Percentiles rank a stretch among this genome's conserved stretches.
Conservation (phyloP, 2,797 vertebrate genomes). For the Clarias platycephalus region DNA sequence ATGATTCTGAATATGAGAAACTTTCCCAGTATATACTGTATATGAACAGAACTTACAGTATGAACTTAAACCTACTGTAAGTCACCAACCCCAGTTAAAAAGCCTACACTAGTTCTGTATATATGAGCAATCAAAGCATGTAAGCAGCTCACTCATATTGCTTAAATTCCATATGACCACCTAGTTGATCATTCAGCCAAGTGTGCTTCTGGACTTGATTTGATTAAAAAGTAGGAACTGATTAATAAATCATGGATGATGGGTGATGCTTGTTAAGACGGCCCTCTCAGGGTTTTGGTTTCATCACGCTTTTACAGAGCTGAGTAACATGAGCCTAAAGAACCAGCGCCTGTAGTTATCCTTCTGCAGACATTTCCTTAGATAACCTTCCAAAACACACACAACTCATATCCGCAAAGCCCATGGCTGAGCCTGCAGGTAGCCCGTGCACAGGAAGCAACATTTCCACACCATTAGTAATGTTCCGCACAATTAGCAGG, state of each 20-base stretch:
- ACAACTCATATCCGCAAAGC: slow-evolving; percentile 18
- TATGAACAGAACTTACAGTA: neutral
- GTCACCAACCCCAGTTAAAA: neutral
- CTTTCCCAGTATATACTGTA: neutral
- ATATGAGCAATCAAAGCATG: neutral
- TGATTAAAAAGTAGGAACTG: slow-evolving; percentile 54
- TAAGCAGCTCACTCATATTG: neutral
- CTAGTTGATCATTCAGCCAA: slow-evolving; percentile 60
- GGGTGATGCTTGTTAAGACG: slow-evolving; percentile 37
- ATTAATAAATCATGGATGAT: slow-evolving; percentile 56
- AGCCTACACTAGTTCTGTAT: neutral
- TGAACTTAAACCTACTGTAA: neutral
- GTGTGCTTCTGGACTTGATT: slow-evolving; percentile 33
- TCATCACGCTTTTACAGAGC: slow-evolving; percentile 56
- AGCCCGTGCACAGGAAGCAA: slow-evolving; percentile 39
- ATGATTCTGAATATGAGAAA: neutral
- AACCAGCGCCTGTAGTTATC: slow-evolving; percentile 27
- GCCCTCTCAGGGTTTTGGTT: slow-evolving; percentile 39
- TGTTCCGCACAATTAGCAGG: slow-evolving; percentile 24
- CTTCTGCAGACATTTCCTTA: slow-evolving; percentile 34
- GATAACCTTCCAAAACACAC: slow-evolving; percentile 19
- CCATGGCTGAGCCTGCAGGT: slow-evolving; percentile 42
- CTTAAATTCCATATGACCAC: slow-evolving; percentile 30
- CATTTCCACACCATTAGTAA: slow-evolving; percentile 36
- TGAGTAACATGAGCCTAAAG: slow-evolving; percentile 40